These are phyloP conservation scores for Oithona nana DNA, from an alignment of 2,888 invertebrate species.

Conservation along the genomic window DNA sequence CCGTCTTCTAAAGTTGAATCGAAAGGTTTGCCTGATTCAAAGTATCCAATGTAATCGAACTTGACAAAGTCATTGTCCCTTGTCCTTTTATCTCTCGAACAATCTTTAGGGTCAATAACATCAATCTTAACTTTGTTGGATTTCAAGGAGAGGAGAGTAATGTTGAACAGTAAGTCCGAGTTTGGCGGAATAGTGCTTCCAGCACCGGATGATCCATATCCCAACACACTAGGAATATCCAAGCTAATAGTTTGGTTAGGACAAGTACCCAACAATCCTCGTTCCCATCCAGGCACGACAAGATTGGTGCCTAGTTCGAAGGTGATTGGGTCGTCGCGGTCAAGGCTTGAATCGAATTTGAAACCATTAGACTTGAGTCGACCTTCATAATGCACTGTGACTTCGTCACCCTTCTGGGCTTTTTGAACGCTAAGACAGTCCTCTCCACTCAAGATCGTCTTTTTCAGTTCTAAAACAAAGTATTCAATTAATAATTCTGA, in stretches of 20 bases:
- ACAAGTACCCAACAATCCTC: conserved; percentile 30
- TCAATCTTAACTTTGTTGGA: conserved; percentile 6
- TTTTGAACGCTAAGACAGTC: background rate
- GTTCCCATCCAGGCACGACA: conserved; percentile 31
- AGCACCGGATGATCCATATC: conserved; percentile 24
- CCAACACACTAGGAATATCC: conserved; percentile 26
- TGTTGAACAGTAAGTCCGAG: conserved; percentile 29
- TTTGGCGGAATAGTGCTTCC: conserved; percentile 16
- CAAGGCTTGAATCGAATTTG: conserved; percentile 15
- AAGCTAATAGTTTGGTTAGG: conserved; percentile 28
- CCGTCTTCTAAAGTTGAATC: background rate
- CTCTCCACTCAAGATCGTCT: background rate
- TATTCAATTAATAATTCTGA: too few relatives aligned
- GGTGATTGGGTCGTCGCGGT: conserved; percentile 25
- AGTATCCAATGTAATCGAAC: conserved; percentile 2
- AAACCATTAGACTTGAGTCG: conserved; percentile 6
- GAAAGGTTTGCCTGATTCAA: background rate
- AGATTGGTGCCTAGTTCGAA: conserved; percentile 29
- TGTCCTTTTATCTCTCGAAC: background rate
- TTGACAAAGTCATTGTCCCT: background rate
- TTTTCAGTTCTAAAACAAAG: background rate
- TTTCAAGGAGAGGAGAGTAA: conserved; percentile 27
- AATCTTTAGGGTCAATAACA: background rate
- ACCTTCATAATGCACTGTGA: conserved; percentile 5
- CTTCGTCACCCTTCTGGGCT: background rate